These are phyloP conservation scores for Zaprionus ghesquierei DNA, from an alignment of 1,140 invertebrate species.

Conservation along the genomic window DNA sequence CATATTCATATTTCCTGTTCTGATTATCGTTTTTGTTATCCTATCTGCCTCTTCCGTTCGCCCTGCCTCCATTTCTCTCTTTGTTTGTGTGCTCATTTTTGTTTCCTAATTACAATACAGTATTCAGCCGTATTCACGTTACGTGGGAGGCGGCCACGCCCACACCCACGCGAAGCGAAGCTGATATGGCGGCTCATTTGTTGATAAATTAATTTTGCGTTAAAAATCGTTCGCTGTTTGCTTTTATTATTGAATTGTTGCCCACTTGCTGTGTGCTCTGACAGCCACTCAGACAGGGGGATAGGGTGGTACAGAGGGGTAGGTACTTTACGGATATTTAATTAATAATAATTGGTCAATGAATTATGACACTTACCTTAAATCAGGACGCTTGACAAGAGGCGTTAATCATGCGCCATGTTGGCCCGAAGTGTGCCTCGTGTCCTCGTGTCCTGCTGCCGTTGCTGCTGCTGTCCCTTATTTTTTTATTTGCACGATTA, in stretches of 20 bases:
- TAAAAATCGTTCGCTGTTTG: not conserved
- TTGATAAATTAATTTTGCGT: not conserved
- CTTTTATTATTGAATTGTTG: not conserved
- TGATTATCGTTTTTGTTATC: not conserved
- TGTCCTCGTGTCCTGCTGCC: not conserved
- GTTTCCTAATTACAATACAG: not conserved
- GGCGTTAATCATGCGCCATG: constrained; percentile 64
- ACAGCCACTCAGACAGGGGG: not conserved
- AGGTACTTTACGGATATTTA: not conserved
- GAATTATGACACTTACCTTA: constrained; percentile 57
- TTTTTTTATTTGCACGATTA: constrained; percentile 17
- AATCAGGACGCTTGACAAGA: constrained; percentile 48
- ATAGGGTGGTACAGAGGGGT: too few relatives aligned
- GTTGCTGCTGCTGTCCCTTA: not conserved
- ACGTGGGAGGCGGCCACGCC: not conserved
- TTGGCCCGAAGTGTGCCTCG: constrained; percentile 23
- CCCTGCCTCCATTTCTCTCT: not conserved
- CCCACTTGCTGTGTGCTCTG: not conserved
- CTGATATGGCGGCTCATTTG: not conserved
- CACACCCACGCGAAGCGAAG: not conserved
- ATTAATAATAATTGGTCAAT: constrained; percentile 40
- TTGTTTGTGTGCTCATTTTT: not conserved
- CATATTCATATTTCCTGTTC: not conserved
- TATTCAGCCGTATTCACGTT: not conserved
- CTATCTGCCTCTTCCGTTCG: not conserved